These are phyloP conservation scores for Drosophila testacea DNA, from an alignment of 2,888 invertebrate species.

Conservation along the genomic window DNA sequence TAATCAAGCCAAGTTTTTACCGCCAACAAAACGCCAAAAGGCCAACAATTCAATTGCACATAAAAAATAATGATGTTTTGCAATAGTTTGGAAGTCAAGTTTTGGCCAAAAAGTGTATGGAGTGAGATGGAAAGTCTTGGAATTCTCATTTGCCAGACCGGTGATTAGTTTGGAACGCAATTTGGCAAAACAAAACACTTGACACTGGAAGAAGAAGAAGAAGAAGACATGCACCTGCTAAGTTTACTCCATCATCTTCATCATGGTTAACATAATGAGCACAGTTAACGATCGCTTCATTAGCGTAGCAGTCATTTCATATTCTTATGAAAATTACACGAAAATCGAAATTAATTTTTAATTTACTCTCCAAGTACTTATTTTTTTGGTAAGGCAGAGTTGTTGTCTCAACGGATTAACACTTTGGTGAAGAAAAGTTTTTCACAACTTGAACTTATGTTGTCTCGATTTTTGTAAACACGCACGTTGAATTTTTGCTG, in stretches of 20 bases:
- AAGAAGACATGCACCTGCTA: conserved; percentile 39
- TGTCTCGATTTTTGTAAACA: conserved; percentile 14
- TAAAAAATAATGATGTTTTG: conserved; percentile 56
- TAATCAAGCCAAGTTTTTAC: conserved; percentile 34
- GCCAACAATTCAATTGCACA: conserved; percentile 61
- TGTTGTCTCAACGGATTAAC: conserved; percentile 16
- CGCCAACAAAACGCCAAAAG: conserved; percentile 26
- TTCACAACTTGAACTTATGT: conserved; percentile 7
- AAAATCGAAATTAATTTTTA: conserved; percentile 63
- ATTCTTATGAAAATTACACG: conserved; percentile 33
- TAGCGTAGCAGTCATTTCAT: conserved; percentile 24
- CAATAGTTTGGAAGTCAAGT: neutral
- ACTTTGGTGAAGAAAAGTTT: conserved; percentile 22
- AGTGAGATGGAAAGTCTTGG: neutral
- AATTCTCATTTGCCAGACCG: conserved; percentile 21
- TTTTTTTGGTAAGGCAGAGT: neutral
- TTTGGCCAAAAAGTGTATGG: neutral
- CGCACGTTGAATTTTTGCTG: conserved; percentile 22
- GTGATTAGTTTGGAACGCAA: conserved; percentile 29
- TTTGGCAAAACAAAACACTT: conserved; percentile 29
- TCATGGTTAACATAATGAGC: conserved; percentile 9
- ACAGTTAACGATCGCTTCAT: conserved; percentile 27
- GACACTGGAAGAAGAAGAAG: conserved; percentile 19
- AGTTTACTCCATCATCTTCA: conserved; percentile 22
- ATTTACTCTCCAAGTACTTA: conserved; percentile 33